A percentile compares a stretch with the other conserved stretches of the same genome.
Evolutionary conservation across 2,888 invertebrate species (phyloP).

Genomic region (Phalera bucephala): DNA sequence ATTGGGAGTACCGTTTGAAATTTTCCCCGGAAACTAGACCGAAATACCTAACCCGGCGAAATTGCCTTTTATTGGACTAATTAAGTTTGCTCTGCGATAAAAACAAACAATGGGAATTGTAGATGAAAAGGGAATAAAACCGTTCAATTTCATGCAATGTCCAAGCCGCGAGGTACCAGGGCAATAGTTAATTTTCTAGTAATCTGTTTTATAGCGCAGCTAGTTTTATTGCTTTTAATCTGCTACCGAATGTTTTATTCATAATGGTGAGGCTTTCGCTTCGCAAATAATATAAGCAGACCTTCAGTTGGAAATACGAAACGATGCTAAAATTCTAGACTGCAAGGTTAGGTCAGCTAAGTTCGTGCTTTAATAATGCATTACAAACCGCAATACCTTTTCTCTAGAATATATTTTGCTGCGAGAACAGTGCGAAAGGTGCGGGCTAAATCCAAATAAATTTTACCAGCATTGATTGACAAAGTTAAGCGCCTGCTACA

Average conservation of each 20-base stretch:
- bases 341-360: not conserved
- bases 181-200: constrained; percentile 20
- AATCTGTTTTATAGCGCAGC: constrained; percentile 8
- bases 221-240: constrained; percentile 32
- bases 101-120: constrained; percentile 8
- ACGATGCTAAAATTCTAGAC: too few relatives aligned
- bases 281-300: constrained; percentile 10
- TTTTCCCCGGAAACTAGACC: constrained; percentile 57
- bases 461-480: too few relatives aligned
- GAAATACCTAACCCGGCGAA: constrained; percentile 28
- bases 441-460: too few relatives aligned
- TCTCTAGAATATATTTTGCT: too few relatives aligned
- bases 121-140: constrained; percentile 14
- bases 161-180: constrained; percentile 7
- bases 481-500: too few relatives aligned
- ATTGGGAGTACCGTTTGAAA: constrained; percentile 61
- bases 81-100: constrained; percentile 9
- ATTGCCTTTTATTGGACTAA: constrained; percentile 21
- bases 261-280: constrained; percentile 12
- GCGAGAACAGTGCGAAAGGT: too few relatives aligned
- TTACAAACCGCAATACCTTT: too few relatives aligned
- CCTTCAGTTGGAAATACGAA: too few relatives aligned
- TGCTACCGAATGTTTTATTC: constrained; percentile 19
- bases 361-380: not conserved
- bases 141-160: constrained; percentile 21